Conservation (phyloP, 2,113 vertebrate species). For the Conger conger region DNA sequence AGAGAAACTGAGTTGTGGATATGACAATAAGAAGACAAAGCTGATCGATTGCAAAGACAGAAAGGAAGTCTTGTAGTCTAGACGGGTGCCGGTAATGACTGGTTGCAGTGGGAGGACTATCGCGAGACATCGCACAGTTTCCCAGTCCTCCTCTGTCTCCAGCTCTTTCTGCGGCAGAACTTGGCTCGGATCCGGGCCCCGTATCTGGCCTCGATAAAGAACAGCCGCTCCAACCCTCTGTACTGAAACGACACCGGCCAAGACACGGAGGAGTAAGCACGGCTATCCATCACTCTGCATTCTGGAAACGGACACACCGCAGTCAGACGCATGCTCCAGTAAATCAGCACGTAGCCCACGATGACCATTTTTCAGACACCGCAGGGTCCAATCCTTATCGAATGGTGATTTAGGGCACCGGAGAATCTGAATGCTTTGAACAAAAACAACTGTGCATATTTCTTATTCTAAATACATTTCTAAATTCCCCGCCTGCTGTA, state of each 20-base stretch:
- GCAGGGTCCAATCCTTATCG: not conserved
- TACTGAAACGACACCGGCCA: not conserved
- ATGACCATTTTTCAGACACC: not conserved
- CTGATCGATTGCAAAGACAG: not conserved
- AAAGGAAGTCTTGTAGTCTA: not conserved
- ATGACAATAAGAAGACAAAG: not conserved
- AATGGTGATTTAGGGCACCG: no score
- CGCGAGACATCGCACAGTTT: not conserved
- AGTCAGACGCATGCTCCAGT: not conserved
- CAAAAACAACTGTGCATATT: no score
- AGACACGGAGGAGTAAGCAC: conserved; percentile 12
- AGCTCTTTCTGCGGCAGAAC: not conserved
- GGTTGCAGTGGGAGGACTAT: not conserved
- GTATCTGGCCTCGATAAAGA: not conserved
- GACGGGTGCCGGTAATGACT: not conserved
- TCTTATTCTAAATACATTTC: no score
- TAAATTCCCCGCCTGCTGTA: no score
- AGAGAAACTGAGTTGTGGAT: not conserved
- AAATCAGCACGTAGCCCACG: not conserved
- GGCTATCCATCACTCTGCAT: not conserved
- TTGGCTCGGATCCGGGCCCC: not conserved
- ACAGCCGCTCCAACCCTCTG: conserved; percentile 11
- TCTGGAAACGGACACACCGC: not conserved
- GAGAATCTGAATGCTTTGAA: no score
- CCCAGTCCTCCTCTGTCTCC: not conserved